Evolutionary conservation across 2,888 invertebrate species (phyloP).

Genomic region (Frankliniella intonsa): DNA sequence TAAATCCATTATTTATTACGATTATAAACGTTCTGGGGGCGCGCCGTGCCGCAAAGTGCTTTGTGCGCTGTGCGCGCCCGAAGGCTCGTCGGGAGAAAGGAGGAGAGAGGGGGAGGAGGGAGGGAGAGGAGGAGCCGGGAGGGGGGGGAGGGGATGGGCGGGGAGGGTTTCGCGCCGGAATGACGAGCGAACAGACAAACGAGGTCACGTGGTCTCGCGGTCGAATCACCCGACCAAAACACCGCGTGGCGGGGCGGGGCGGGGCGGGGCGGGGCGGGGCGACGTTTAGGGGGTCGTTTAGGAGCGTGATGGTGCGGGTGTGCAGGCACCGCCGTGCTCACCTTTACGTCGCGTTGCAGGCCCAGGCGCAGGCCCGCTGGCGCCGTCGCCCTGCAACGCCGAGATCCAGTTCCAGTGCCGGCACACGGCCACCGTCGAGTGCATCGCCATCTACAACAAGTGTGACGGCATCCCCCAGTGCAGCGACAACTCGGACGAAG

Average conservation of each 20-base stretch:
- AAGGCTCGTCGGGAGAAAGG: too few species aligned
- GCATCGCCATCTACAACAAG: conserved; percentile 91
- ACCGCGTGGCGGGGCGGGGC: background rate
- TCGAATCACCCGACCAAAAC: background rate
- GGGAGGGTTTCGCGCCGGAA: background rate
- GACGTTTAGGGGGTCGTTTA: too few species aligned
- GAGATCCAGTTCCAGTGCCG: conserved; percentile 86
- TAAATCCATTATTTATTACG: too few species aligned
- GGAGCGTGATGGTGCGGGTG: too few species aligned
- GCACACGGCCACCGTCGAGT: conserved; percentile 66
- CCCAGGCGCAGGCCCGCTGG: background rate
- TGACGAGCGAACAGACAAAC: background rate
- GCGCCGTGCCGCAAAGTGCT: background rate
- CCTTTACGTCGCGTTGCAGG: background rate
- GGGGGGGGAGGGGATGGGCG: background rate
- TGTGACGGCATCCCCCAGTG: conserved; percentile 93
- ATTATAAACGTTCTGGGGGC: background rate
- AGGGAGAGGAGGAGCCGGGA: background rate
- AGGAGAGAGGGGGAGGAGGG: background rate
- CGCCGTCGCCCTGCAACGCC: conserved; percentile 54
- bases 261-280: background rate
- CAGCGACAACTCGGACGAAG: conserved; percentile 83
- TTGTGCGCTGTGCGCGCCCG: too few species aligned
- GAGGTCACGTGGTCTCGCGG: background rate
- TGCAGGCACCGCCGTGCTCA: background rate